phyloP scores from a whole-genome alignment of 2,797 vertebrate genomes.

The Enteromius viviparus region DNA sequence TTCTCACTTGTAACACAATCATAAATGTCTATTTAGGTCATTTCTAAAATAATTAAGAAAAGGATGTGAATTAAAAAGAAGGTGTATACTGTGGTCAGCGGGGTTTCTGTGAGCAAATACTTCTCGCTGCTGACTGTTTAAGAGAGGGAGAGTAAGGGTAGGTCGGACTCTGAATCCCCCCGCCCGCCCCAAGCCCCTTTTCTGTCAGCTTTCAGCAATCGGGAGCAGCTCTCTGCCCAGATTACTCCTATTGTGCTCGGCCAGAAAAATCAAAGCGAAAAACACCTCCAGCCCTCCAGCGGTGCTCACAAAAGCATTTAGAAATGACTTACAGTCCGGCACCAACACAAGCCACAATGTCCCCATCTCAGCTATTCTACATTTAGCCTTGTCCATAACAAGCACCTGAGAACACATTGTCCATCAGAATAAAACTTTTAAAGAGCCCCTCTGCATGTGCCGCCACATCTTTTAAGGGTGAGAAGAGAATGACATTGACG shows the following conservation, averaged over 20 bases:
- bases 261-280: constrained; percentile 72
- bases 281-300: constrained; percentile 68
- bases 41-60: background rate
- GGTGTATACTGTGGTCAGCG: constrained; percentile 65
- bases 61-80: constrained; percentile 56
- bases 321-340: constrained; percentile 69
- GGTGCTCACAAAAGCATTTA: constrained; percentile 69
- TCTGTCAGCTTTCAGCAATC: constrained; percentile 75
- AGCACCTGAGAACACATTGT: constrained; percentile 65
- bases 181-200: constrained; percentile 70
- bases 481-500: constrained; percentile 43
- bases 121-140: constrained; percentile 70
- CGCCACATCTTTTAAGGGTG: constrained; percentile 41
- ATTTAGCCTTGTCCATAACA: constrained; percentile 65
- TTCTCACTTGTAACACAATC: background rate
- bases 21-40: background rate
- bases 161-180: constrained; percentile 72
- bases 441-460: constrained; percentile 16
- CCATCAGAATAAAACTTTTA: constrained; percentile 58
- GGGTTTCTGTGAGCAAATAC: constrained; percentile 69
- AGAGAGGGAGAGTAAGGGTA: constrained; percentile 70
- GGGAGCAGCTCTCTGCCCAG: constrained; percentile 74
- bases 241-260: constrained; percentile 77
- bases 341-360: constrained; percentile 61
- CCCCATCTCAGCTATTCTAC: constrained; percentile 62